Evolutionary conservation across 2,113 vertebrate genomes (phyloP).

Genomic region (Hippocampus abdominalis): DNA sequence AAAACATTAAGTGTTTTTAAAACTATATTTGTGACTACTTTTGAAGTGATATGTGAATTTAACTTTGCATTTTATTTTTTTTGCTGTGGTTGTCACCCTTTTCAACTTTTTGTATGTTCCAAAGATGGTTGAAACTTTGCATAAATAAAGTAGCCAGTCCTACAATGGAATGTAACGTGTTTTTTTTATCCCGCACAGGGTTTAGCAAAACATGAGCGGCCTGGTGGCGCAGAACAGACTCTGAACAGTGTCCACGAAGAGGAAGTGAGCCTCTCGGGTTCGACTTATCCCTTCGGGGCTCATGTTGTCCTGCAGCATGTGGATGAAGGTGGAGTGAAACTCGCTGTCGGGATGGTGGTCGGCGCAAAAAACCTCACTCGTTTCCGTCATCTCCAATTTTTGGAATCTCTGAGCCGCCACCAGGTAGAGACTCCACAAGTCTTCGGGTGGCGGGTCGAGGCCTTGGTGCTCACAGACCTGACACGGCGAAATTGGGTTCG

Average conservation of each 20-base stretch:
- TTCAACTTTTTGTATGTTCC: slow-evolving; percentile 70
- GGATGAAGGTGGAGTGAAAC: slow-evolving; percentile 86
- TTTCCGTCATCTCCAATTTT: slow-evolving; percentile 75
- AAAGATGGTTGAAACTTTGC: slow-evolving; percentile 62
- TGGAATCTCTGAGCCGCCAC: slow-evolving; percentile 74
- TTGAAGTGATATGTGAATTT: slow-evolving; percentile 41
- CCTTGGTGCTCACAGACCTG: slow-evolving; percentile 75
- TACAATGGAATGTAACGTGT: slow-evolving; percentile 11
- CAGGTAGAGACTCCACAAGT: slow-evolving; percentile 74
- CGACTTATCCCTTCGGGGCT: slow-evolving; percentile 58
- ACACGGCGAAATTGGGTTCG: not conserved
- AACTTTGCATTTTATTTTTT: slow-evolving; percentile 32
- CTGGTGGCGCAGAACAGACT: slow-evolving; percentile 76
- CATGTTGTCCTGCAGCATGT: slow-evolving; percentile 78
- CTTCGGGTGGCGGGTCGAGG: slow-evolving; percentile 11
- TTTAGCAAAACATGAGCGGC: slow-evolving; percentile 76
- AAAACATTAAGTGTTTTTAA: slow-evolving; percentile 44
- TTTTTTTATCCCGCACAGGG: not conserved
- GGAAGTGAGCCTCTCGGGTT: slow-evolving; percentile 42
- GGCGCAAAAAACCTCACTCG: slow-evolving; percentile 70
- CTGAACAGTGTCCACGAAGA: slow-evolving; percentile 71
- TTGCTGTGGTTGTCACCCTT: slow-evolving; percentile 62
- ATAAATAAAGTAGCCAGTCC: slow-evolving; percentile 74
- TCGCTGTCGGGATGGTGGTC: slow-evolving; percentile 72
- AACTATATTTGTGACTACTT: slow-evolving; percentile 53